Evolutionary conservation across 2,113 vertebrate species (phyloP).

Genomic region (Ageneiosus marmoratus): DNA sequence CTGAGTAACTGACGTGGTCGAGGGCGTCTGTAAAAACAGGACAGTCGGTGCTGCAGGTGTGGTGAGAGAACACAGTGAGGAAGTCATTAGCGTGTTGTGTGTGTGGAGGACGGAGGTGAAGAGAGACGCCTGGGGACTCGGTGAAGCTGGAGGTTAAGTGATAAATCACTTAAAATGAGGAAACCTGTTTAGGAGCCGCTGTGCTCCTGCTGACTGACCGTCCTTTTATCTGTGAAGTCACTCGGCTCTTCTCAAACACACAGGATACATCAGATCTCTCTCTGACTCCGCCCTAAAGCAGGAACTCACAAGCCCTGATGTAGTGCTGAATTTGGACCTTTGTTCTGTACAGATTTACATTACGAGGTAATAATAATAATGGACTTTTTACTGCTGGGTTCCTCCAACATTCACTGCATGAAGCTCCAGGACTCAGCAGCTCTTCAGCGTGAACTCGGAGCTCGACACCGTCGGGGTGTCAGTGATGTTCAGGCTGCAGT

Average conservation of each 20-base stretch:
- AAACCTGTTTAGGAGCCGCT: constrained; percentile 57
- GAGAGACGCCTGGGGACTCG: constrained; percentile 60
- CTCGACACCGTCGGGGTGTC: background rate
- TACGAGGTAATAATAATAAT: background rate
- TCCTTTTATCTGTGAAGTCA: constrained; percentile 60
- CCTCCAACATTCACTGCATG: background rate
- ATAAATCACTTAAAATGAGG: constrained; percentile 76
- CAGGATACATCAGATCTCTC: background rate
- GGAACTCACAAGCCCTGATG: background rate
- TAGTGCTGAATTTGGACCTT: background rate
- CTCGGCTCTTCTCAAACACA: constrained; percentile 4
- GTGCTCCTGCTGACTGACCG: constrained; percentile 51
- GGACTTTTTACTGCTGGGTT: background rate
- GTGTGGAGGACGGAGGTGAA: constrained; percentile 40
- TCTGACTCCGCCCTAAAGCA: background rate
- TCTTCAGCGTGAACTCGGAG: background rate
- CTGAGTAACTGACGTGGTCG: constrained; percentile 29
- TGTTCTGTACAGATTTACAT: background rate
- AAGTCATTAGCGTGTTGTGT: constrained; percentile 51
- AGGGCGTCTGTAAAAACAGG: constrained; percentile 53
- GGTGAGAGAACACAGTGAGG: constrained; percentile 60
- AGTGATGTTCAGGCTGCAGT: background rate
- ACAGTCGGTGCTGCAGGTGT: constrained; percentile 53
- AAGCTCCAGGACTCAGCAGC: background rate
- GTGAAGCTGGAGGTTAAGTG: constrained; percentile 58